A percentile compares a stretch with the other conserved stretches of the same genome.
These are phyloP conservation scores for Sminthurides aquaticus DNA, from an alignment of 2,888 invertebrate species.

Conservation along the genomic window DNA sequence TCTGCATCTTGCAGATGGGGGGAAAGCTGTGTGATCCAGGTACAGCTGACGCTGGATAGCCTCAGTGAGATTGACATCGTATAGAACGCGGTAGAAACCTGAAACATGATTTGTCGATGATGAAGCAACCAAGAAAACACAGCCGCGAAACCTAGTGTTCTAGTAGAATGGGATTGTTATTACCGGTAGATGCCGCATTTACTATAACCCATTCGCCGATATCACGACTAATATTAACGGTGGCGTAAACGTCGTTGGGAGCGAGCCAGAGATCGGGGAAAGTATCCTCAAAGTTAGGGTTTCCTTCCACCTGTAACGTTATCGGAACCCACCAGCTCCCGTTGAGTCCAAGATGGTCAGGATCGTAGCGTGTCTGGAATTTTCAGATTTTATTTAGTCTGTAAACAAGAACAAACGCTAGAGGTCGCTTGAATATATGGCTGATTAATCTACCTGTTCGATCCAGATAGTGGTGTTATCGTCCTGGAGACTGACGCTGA, in stretches of 20 bases:
- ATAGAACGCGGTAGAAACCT: slow-evolving; percentile 32
- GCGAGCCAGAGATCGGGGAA: slow-evolving; percentile 14
- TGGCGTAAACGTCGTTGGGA: neutral
- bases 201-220: slow-evolving; percentile 23
- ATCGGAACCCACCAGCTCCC: slow-evolving; percentile 34
- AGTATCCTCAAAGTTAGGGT: slow-evolving; percentile 2
- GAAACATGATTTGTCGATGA: too few species aligned
- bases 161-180: too few species aligned
- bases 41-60: slow-evolving; percentile 21
- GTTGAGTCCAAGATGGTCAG: slow-evolving; percentile 1
- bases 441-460: slow-evolving; percentile 20
- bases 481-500: slow-evolving; percentile 20
- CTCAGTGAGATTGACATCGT: slow-evolving; percentile 23
- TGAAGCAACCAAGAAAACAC: neutral
- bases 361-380: slow-evolving; percentile 18
- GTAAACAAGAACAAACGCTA: too few species aligned
- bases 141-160: too few species aligned
- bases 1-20: slow-evolving; percentile 22
- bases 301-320: slow-evolving; percentile 11
- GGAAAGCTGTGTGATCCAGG: slow-evolving; percentile 6
- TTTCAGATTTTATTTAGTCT: neutral
- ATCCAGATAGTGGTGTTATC: slow-evolving; percentile 4
- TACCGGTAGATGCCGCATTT: slow-evolving; percentile 36
- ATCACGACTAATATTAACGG: neutral
- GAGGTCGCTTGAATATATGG: too few species aligned